These are phyloP conservation scores for Disparrhopalites patrizii DNA, from an alignment of 2,888 invertebrate genomes.

Conservation along the genomic window DNA sequence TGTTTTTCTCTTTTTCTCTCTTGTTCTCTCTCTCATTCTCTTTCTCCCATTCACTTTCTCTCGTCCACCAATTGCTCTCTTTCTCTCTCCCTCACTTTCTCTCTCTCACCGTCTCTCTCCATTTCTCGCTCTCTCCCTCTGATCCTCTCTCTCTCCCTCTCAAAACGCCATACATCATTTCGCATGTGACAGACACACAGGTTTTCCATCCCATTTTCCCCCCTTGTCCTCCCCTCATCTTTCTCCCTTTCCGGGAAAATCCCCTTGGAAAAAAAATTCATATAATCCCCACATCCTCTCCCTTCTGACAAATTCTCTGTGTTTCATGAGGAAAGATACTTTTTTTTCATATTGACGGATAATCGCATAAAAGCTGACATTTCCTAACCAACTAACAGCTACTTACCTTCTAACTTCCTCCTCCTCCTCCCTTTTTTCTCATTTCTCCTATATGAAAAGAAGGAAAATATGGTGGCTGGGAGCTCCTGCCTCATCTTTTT, in stretches of 20 bases:
- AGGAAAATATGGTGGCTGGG: neutral
- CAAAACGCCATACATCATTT: conserved; percentile 5
- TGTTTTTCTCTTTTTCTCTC: too few species aligned
- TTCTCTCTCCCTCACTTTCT: neutral
- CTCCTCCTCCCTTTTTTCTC: neutral
- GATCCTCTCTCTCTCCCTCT: neutral
- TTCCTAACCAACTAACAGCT: neutral
- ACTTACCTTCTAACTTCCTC: neutral
- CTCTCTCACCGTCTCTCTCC: neutral
- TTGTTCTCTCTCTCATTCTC: too few species aligned
- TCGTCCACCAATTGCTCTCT: too few species aligned
- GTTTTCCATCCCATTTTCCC: too few species aligned
- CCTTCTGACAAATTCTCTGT: too few species aligned
- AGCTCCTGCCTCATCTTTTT: too few species aligned
- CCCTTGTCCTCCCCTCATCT: too few species aligned
- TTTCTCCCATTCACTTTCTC: neutral
- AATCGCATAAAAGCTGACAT: conserved; percentile 4
- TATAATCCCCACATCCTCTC: too few species aligned
- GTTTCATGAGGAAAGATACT: too few species aligned
- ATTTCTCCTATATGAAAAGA: neutral
- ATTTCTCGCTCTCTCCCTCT: neutral
- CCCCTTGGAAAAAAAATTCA: neutral
- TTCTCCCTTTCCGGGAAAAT: neutral
- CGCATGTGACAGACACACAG: conserved; percentile 6
- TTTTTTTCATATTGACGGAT: conserved; percentile 4